A percentile compares a stretch with the other conserved stretches of the same genome.
These are phyloP conservation scores for Eristalinus sepulchralis DNA, from an alignment of 2,888 invertebrate species.

Conservation along the genomic window DNA sequence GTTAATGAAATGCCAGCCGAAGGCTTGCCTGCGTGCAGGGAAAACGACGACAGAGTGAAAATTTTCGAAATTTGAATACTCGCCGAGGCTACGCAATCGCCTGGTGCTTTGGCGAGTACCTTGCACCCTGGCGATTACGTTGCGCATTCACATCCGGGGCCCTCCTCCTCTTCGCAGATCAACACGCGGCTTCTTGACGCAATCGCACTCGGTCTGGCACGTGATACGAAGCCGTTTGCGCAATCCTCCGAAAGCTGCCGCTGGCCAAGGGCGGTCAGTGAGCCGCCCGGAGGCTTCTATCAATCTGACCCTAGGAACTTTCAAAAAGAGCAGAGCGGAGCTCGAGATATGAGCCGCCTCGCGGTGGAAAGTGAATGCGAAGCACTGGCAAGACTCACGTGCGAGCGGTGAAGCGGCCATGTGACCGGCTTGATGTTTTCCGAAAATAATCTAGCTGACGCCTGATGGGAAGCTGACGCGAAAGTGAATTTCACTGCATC, in stretches of 20 bases:
- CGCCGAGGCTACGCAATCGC: constrained; percentile 26
- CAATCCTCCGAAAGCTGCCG: constrained; percentile 2
- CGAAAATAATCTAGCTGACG: not conserved
- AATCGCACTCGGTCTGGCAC: not conserved
- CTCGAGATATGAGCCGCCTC: not conserved
- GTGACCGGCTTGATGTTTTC: not conserved
- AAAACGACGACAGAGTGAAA: constrained; percentile 18
- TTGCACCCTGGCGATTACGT: constrained; percentile 34
- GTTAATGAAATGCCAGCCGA: constrained; percentile 63
- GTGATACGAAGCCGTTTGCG: constrained; percentile 12
- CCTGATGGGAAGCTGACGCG: not conserved
- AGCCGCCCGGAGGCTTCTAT: constrained; percentile 12
- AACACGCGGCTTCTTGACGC: not conserved
- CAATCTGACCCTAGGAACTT: not conserved
- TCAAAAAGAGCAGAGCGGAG: not conserved
- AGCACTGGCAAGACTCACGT: not conserved
- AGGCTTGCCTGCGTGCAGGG: constrained; percentile 6
- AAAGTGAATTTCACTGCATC: not conserved
- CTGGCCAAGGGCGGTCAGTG: constrained; percentile 12
- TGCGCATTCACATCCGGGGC: constrained; percentile 45
- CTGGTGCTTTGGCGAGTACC: constrained; percentile 19
- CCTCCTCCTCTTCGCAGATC: constrained; percentile 12
- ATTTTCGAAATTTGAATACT: constrained; percentile 35
- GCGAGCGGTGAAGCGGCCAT: not conserved
- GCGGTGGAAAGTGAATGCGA: not conserved